Conservation (phyloP, 2,888 invertebrate genomes). For the Lumbricus terrestris region DNA sequence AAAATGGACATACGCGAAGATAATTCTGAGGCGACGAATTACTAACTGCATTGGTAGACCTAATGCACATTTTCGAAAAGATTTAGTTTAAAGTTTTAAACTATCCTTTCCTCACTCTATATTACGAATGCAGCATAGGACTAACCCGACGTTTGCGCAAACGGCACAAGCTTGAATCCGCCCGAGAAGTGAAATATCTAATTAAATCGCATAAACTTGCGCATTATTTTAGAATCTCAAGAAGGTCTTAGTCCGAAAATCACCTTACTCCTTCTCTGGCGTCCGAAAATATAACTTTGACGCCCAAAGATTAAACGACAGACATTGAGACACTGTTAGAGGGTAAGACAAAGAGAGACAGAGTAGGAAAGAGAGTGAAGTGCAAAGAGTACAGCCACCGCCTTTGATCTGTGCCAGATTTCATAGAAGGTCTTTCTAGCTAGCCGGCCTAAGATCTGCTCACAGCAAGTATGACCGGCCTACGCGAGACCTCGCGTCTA, state of each 20-base stretch:
- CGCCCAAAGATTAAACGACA: slow-evolving; percentile 5
- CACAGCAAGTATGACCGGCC: background rate
- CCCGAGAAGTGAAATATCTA: background rate
- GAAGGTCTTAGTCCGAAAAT: background rate
- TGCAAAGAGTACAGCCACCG: background rate
- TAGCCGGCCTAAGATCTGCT: background rate
- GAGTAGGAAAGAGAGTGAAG: background rate
- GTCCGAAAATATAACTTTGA: background rate
- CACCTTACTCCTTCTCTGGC: background rate
- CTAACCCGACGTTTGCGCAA: background rate
- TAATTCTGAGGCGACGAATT: no score
- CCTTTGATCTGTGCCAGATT: background rate
- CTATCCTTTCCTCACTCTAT: background rate
- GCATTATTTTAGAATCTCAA: background rate
- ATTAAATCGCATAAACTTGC: background rate
- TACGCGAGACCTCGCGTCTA: background rate
- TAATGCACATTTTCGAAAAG: background rate
- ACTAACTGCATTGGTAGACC: no score
- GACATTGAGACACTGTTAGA: background rate
- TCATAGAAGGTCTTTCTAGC: background rate
- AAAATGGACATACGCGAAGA: no score
- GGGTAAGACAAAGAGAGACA: background rate
- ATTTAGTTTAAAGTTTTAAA: background rate
- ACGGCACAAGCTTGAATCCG: background rate
- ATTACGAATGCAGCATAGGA: background rate